Base-by-base conservation (phyloP, 2,113 vertebrate species). In the Alethe diademata region DNA sequence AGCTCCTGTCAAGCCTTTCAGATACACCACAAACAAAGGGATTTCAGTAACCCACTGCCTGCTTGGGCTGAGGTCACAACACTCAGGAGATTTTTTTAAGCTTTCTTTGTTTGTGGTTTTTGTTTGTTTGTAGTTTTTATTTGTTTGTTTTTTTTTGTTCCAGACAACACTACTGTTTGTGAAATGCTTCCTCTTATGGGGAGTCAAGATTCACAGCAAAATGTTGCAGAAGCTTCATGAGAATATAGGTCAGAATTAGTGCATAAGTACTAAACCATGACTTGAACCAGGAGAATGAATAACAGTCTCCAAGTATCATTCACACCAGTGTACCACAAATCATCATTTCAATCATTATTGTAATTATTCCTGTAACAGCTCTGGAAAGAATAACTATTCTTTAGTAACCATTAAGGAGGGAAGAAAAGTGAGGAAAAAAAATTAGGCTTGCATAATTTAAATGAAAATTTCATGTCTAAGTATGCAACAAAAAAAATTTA, bases 381-480 rank as follows among this genome's bases (percentile, higher is more conserved):
- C 51, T 84, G 31, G 50, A 61, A 95, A 89, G 70, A 94, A n/a
- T 80, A 65, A 36, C 80, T 84, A 73, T n/a, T 89, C 14, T 47
- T 80, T 42, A 57, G 14, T 84, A 78, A 73, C 14, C 19, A 86
- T 88, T 88, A 87, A 88, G 50, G 56, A 94, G 36, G 48, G 92
- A 95, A 96, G 71, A 82, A 90, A 83, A 78, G 66, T 20, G 82
- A 80, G 53, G 43, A 58, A 91, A 66, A 96, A 78, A 95, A 78
- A 64, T 38, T 53, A 79, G 54, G 13, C 76, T 78, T 95, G 48
- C 42, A 79, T 73, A 40, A 54, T 96, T 97, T 96, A 96, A 96
- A 94, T 64, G 51, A 96, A 97, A 97, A 94, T 50, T 92, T 94
- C 35, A 82, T 83, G 75, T 85, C 28, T 69, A 90, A 90, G 16